A percentile compares a stretch with the other conserved stretches of the same genome.
Conservation (phyloP, 2,888 invertebrate species). For the Liodrosophila aerea region DNA sequence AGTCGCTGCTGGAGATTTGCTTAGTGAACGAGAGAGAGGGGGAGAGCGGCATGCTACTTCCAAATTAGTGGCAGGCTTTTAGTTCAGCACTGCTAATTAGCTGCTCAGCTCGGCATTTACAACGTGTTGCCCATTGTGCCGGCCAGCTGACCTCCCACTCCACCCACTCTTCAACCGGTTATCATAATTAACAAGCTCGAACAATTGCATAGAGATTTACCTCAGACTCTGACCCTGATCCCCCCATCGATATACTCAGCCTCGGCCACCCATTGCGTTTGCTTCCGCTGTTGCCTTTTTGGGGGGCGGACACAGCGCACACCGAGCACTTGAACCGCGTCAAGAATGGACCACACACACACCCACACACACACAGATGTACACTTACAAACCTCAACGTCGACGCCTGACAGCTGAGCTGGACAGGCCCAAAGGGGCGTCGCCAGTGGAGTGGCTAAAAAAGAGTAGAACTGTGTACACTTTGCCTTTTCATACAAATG, state of each 20-base stretch:
- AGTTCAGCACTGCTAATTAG: conserved; percentile 67
- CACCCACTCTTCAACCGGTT: conserved; percentile 38
- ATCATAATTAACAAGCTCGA: conserved; percentile 73
- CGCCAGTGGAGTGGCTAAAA: conserved; percentile 41
- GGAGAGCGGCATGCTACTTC: conserved; percentile 32
- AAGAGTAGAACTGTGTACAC: conserved; percentile 20
- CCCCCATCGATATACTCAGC: too few species aligned
- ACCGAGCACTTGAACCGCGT: conserved; percentile 53
- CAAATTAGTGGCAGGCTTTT: conserved; percentile 65
- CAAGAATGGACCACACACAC: conserved; percentile 64
- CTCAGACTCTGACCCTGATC: conserved; percentile 10
- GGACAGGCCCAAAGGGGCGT: conserved; percentile 42
- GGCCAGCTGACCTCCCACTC: conserved; percentile 16
- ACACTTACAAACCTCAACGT: conserved; percentile 25
- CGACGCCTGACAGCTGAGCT: conserved; percentile 53
- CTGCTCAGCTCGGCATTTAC: conserved; percentile 44
- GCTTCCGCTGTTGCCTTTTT: conserved; percentile 56
- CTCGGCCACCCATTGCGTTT: conserved; percentile 52
- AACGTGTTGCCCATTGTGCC: conserved; percentile 43
- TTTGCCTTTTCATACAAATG: conserved; percentile 54
- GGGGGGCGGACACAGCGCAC: conserved; percentile 37
- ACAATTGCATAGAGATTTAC: conserved; percentile 34
- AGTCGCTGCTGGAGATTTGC: conserved; percentile 49
- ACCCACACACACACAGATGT: conserved; percentile 1
- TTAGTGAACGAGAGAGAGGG: not conserved